Base-by-base conservation (phyloP, 2,888 invertebrate species). In the Noctua fimbriata region DNA sequence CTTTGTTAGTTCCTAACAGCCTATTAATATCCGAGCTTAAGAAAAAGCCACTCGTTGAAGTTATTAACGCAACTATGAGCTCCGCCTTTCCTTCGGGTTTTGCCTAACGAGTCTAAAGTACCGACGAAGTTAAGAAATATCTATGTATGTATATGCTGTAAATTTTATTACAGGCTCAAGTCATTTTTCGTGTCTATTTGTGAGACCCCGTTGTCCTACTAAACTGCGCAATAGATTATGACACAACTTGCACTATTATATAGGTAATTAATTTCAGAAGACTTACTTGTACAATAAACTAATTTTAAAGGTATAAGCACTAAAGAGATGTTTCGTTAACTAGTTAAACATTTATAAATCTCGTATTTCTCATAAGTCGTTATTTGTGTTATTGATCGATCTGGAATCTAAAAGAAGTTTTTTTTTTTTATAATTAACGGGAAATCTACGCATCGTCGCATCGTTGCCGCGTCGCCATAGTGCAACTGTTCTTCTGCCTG, bases 1-100 rank as follows among this genome's bases (percentile, higher is more conserved):
- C 74, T 88, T 74, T 83, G 81, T 87, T 88, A 85, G 80, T 84
- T 76, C 77, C 24, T 76, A 87, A 87, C 78, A 87, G 77, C 81
- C 87, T 88, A 87, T 88, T 88, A 88, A 87, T 87, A 81, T 81
- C 79, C n/a, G 69, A 80, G 84, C 80, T 87, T 83, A 88, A 84
- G 82, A 80, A 85, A 83, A 83, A 76, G 71, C 78, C 69, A 49
- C 74, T 84, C 73, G 60, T 79, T 87, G 60, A 80, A 76, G 66
- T 83, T 84, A 81, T 80, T 74, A 83, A 78, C 52, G 70, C 65
- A 76, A 75, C 75, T 72, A 66, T 49, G 47, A 74, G 76, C 69
- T 70, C 44, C 28, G 63, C 36, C 18, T 69, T 81, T 73, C 60
- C 67, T 71, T 32, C 21, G 28, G 28, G 41, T 67, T 73, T 76